phyloP scores from a whole-genome alignment of 2,888 invertebrate species.

The Caenorhabditis afra region DNA sequence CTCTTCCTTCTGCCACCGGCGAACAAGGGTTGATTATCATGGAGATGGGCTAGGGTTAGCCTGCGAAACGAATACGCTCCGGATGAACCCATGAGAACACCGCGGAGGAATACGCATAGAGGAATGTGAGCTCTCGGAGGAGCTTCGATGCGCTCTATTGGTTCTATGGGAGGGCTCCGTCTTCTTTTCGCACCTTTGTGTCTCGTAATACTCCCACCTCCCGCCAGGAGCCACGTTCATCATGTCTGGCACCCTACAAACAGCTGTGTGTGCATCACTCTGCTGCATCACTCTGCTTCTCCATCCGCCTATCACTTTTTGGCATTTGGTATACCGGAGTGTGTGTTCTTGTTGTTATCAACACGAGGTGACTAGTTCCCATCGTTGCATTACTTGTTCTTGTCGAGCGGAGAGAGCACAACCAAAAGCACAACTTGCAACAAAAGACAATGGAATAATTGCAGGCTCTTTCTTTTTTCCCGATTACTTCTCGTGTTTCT shows the following conservation, averaged over 20 bases:
- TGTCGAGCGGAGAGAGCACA: background rate
- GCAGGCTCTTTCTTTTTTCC: background rate
- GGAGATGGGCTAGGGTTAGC: constrained; percentile 66
- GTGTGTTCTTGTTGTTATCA: constrained; percentile 50
- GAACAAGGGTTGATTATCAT: constrained; percentile 45
- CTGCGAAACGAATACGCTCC: constrained; percentile 73
- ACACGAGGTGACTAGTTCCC: constrained; percentile 18
- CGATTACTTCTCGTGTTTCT: too few species aligned
- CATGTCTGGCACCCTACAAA: constrained; percentile 58
- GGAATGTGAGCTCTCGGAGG: constrained; percentile 29
- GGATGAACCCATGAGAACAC: constrained; percentile 70
- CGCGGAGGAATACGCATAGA: constrained; percentile 53
- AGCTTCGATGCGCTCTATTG: constrained; percentile 52
- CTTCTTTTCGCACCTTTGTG: constrained; percentile 60
- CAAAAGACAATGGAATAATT: too few species aligned
- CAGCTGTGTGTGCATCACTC: constrained; percentile 51
- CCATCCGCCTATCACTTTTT: constrained; percentile 47
- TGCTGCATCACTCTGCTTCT: constrained; percentile 10
- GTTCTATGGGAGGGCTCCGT: constrained; percentile 56
- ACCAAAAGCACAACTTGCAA: background rate
- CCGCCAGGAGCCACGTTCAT: constrained; percentile 59
- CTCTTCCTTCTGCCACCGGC: constrained; percentile 47
- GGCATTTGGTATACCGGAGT: constrained; percentile 39
- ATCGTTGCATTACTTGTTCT: background rate
- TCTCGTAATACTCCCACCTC: constrained; percentile 58